Percentiles rank a stretch among this genome's conserved stretches.
Evolutionary conservation across 1,140 invertebrate genomes (phyloP).

Genomic region (Leptonema lineaticorne): DNA sequence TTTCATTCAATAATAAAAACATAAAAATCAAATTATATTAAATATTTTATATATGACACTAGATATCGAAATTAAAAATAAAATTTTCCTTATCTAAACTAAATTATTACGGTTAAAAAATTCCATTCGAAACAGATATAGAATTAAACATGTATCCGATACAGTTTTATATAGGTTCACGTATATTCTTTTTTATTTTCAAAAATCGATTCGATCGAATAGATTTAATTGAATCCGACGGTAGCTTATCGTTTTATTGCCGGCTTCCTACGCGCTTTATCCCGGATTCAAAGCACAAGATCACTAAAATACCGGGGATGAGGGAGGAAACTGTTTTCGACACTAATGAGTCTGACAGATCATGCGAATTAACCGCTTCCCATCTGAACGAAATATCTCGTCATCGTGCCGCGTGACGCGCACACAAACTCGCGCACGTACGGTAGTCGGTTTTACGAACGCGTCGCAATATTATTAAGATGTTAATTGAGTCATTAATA

Average conservation of each 20-base stretch:
- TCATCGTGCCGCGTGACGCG: not conserved
- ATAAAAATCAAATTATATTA: too few species aligned
- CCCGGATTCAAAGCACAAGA: not conserved
- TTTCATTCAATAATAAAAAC: too few species aligned
- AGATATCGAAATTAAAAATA: too few species aligned
- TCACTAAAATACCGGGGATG: not conserved
- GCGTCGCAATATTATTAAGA: not conserved
- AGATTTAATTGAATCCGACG: slow-evolving; percentile 2
- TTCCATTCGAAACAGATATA: too few species aligned
- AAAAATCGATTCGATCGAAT: not conserved
- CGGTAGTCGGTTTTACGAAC: not conserved
- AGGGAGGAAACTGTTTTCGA: not conserved
- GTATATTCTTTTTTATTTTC: not conserved
- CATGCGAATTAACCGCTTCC: slow-evolving; percentile 7
- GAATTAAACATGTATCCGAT: too few species aligned
- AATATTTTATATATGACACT: too few species aligned
- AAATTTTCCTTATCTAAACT: too few species aligned
- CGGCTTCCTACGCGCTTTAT: slow-evolving; percentile 10
- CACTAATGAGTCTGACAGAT: slow-evolving; percentile 19
- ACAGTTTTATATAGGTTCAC: not conserved
- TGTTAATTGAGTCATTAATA: slow-evolving; percentile 23
- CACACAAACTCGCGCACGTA: too few species aligned
- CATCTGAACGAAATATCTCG: not conserved
- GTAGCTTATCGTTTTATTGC: not conserved
- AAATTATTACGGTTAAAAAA: too few species aligned